Base-by-base conservation (phyloP, 2,888 invertebrate genomes). In the Embidobia sp. region DNA sequence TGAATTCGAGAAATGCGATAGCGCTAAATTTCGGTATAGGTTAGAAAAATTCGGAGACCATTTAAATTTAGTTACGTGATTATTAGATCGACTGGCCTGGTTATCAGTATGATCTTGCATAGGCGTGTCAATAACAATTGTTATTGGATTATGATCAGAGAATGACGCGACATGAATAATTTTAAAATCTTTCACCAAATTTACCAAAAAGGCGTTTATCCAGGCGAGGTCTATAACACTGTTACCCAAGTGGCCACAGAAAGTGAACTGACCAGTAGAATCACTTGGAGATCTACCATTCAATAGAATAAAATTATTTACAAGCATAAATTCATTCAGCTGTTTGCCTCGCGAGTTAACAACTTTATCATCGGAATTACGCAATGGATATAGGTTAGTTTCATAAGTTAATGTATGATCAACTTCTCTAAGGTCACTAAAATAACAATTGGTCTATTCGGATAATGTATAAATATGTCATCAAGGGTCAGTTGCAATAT, bases 301-400 rank as follows among this genome's bases (percentile, higher is more conserved):
- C n/a, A 49, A 5, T 18, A 49, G 4, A 6, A 49, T 49, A 18
- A 49, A 31, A n/a, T 3, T 18, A 29, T 49, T 49, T 7, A 18
- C 29, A 7, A 15, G 16, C 49, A 49, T 49, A 18, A 49, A 49
- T 4, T 49, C 31, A 31, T 31, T 29, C 22, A 49, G 10, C 16
- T 31, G n/a, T n/a, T n/a, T n/a, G n/a, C 5, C 10, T 49, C 49
- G n/a, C 49, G 16, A 1, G 15, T 18, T 1, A 49, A 16, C n/a
- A n/a, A n/a, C 8, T n/a, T n/a, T n/a, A n/a, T n/a, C n/a, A n/a
- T n/a, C n/a, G n/a, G n/a, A n/a, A n/a, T n/a, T n/a, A n/a, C n/a
- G n/a, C n/a, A n/a, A n/a, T n/a, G n/a, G n/a, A n/a, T n/a, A n/a
- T n/a, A n/a, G n/a, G n/a, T n/a, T n/a, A n/a, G n/a, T n/a, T n/a